A percentile compares a stretch with the other conserved stretches of the same genome.
Evolutionary conservation across 1,140 invertebrate genomes (phyloP).

Genomic region (Papilio polytes): DNA sequence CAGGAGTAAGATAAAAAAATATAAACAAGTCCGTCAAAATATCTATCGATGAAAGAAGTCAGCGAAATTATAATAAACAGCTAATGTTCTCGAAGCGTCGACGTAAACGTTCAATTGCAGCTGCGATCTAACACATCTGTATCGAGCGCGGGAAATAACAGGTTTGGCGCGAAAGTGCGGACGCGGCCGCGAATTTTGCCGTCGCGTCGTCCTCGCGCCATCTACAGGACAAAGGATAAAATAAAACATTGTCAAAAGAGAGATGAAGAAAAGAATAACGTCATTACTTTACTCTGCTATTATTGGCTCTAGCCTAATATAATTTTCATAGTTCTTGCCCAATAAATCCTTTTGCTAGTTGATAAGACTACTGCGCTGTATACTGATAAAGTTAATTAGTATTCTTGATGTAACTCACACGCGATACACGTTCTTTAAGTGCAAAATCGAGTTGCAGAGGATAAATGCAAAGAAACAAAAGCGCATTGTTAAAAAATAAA

Average conservation of each 20-base stretch:
- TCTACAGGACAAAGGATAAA: background rate
- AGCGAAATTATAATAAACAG: slow-evolving; percentile 36
- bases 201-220: slow-evolving; percentile 41
- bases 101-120: slow-evolving; percentile 41
- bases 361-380: background rate
- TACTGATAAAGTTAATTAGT: slow-evolving; percentile 7
- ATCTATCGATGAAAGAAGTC: slow-evolving; percentile 5
- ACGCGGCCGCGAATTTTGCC: slow-evolving; percentile 48
- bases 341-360: background rate
- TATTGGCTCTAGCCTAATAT: too few relatives aligned
- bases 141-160: slow-evolving; percentile 48
- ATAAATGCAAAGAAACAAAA: background rate
- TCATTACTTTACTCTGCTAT: too few relatives aligned
- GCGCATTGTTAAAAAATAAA: background rate
- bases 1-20: background rate
- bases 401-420: background rate
- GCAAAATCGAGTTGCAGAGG: background rate
- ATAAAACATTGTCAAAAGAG: background rate
- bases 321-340: too few relatives aligned
- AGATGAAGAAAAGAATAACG: background rate
- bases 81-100: slow-evolving; percentile 39
- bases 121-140: slow-evolving; percentile 38
- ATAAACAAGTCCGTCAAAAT: background rate
- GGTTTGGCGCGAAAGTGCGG: slow-evolving; percentile 55
- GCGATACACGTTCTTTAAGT: background rate